Percentiles rank a stretch among this genome's conserved stretches.
Evolutionary conservation across 2,888 invertebrate species (phyloP).

Genomic region (Rotaria magnacalcarata): DNA sequence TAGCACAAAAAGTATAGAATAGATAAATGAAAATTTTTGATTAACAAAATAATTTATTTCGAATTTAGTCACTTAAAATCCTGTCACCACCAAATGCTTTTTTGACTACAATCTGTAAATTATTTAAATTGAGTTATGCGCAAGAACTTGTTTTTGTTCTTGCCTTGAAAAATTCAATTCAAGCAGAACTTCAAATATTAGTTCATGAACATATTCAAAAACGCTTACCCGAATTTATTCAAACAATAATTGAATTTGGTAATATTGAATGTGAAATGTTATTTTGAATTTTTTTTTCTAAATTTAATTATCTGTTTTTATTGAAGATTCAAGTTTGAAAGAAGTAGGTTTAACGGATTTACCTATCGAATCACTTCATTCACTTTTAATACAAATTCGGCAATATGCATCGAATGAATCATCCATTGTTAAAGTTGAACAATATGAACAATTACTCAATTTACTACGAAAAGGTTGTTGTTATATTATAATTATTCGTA

Average conservation of each 20-base stretch:
- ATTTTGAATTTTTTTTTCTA: too few species aligned
- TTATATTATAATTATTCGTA: background rate
- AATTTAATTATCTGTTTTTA: background rate
- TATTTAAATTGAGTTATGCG: slow-evolving; percentile 77
- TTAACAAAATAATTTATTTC: background rate
- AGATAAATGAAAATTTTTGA: too few species aligned
- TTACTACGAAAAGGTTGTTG: slow-evolving; percentile 10
- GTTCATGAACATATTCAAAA: slow-evolving; percentile 75
- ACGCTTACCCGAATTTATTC: slow-evolving; percentile 77
- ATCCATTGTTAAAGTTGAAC: background rate
- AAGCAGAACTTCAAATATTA: slow-evolving; percentile 70
- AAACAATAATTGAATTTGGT: slow-evolving; percentile 52
- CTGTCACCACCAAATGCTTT: slow-evolving; percentile 66
- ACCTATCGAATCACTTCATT: slow-evolving; percentile 79
- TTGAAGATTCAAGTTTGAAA: slow-evolving; percentile 48
- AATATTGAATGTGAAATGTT: background rate
- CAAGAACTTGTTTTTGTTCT: slow-evolving; percentile 86
- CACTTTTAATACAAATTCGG: slow-evolving; percentile 66
- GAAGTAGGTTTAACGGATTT: slow-evolving; percentile 76
- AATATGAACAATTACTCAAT: slow-evolving; percentile 20
- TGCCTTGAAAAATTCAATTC: slow-evolving; percentile 75
- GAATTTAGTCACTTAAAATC: slow-evolving; percentile 71
- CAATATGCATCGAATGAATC: background rate
- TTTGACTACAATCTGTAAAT: slow-evolving; percentile 76
- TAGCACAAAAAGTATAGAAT: slow-evolving; percentile 68